phyloP scores from a whole-genome alignment of 2,888 invertebrate genomes.

The Meteorus colon region DNA sequence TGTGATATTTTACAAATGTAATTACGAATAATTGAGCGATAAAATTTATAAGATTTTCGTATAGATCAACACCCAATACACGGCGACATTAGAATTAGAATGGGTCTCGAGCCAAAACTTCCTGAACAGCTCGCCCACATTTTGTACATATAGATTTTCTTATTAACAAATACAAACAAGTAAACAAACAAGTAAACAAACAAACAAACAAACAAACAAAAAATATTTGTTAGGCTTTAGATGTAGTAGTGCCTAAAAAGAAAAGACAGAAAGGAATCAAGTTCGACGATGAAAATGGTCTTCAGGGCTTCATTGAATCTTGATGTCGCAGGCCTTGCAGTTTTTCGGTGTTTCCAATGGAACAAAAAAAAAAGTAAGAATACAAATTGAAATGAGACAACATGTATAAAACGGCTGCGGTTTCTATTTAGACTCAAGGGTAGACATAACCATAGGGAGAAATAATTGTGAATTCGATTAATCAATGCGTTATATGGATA shows the following conservation, averaged over 20 bases:
- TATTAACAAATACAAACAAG: slow-evolving; percentile 45
- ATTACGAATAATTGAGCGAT: slow-evolving; percentile 58
- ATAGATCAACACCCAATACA: slow-evolving; percentile 31
- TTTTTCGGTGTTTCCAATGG: slow-evolving; percentile 43
- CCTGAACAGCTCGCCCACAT: slow-evolving; percentile 44
- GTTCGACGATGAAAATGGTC: slow-evolving; percentile 48
- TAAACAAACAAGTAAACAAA: slow-evolving; percentile 37
- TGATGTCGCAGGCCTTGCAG: slow-evolving; percentile 22
- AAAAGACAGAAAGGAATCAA: slow-evolving; percentile 50
- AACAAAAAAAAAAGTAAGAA: slow-evolving; percentile 34
- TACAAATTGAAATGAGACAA: slow-evolving; percentile 36
- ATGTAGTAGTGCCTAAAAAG: slow-evolving; percentile 69
- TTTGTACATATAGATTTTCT: slow-evolving; percentile 61
- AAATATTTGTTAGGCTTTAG: slow-evolving; percentile 63
- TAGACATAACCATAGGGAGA: background rate
- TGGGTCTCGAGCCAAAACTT: slow-evolving; percentile 25
- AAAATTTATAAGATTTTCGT: slow-evolving; percentile 46
- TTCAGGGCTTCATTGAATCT: slow-evolving; percentile 25
- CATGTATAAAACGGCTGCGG: background rate
- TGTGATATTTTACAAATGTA: slow-evolving; percentile 71
- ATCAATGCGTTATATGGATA: slow-evolving; percentile 34
- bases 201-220: slow-evolving; percentile 37
- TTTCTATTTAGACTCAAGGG: slow-evolving; percentile 48
- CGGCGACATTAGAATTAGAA: slow-evolving; percentile 2
- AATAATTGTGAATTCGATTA: slow-evolving; percentile 19